Conservation (phyloP, 2,797 vertebrate genomes). For the Cossypha heuglini region DNA sequence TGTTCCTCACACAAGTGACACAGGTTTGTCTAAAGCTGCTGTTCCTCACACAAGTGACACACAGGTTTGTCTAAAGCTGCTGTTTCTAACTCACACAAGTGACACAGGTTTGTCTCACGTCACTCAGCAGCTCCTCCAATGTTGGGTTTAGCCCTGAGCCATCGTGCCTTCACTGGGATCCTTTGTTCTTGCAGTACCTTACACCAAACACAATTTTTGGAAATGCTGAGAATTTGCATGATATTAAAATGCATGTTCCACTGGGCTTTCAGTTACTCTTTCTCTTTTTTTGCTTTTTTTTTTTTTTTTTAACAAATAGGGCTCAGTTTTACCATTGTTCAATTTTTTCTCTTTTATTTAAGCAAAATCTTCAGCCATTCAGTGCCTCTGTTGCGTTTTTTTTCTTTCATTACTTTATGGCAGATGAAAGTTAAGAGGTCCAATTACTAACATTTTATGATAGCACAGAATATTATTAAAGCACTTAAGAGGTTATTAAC, state of each 20-base stretch:
- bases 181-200: neutral
- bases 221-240: conserved; percentile 22
- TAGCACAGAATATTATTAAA: conserved; percentile 73
- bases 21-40: neutral
- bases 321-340: conserved; percentile 8
- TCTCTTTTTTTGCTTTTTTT: neutral
- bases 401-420: conserved; percentile 69
- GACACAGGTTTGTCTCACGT: neutral
- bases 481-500: conserved; percentile 80
- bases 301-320: neutral
- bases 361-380: conserved; percentile 57
- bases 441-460: conserved; percentile 75
- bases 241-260: conserved; percentile 25
- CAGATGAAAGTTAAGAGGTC: conserved; percentile 72
- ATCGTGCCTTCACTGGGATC: neutral
- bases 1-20: neutral
- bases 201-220: neutral
- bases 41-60: too few relatives aligned
- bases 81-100: neutral
- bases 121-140: neutral
- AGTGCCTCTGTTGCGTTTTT: conserved; percentile 19
- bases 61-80: neutral
- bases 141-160: neutral
- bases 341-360: conserved; percentile 23
- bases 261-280: neutral